Evolutionary conservation across 1,140 invertebrate species (phyloP), one percentile per base, ranked within the genome.

Genomic region (Brachystomella parvula): DNA sequence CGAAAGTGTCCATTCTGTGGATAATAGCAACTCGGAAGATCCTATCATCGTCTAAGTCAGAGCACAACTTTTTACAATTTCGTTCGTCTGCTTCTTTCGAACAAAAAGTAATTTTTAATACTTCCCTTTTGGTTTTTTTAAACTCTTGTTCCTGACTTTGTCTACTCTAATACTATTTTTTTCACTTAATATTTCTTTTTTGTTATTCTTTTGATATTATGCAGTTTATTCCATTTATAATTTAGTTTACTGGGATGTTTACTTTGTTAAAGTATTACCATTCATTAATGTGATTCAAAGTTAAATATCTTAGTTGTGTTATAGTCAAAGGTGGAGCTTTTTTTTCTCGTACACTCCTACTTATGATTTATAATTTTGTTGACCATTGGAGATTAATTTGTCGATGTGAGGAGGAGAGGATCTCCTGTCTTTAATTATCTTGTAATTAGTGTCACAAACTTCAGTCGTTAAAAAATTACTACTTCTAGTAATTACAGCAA

Each of bases 1-100:
- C 49, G 71, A 71, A 59, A 70, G 74, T 69, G 66, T 74, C 70
- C 30, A 76, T 67, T 72, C 76, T 71, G 69, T 67, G 32, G 66
- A 71, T 68, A 64, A 70, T 35, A 61, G 62, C 31, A 71, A 71
- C 65, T 69, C 72, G 32, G 74, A 74, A 53, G 74, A 71, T 29
- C 67, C 74, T 32, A 75, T 75, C 30, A 68, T 75, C 67, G 74
- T 75, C n/a, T 74, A 63, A 66, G 28, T 9, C n/a, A 12, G 39
- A n/a, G 24, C 49, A 15, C 24, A 6, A 6, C 12, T 17, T 53
- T 24, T 26, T 24, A 3, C 12, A 9, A 24, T 53, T 53, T 53
- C 12, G 9, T 15, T 53, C 21, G 3, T 15, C 21, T 53, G 49
- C 19, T 39, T 12, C n/a, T n/a, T n/a, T n/a, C n/a, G n/a, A n/a